These are phyloP conservation scores for Enteromius thamalakanensis DNA, from an alignment of 2,797 vertebrate genomes.

Conservation along the genomic window DNA sequence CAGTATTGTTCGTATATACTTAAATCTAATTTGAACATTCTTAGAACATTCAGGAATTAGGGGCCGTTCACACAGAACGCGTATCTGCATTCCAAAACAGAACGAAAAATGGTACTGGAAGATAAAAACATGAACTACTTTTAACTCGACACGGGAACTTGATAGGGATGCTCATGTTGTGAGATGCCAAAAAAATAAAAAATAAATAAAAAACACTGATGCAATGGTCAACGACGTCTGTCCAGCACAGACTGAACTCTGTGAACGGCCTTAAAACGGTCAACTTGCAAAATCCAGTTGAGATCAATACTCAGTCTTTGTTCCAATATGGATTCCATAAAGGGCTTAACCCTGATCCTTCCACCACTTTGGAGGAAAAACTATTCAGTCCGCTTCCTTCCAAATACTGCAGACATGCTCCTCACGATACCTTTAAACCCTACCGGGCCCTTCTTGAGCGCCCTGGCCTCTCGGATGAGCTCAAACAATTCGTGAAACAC, in stretches of 20 bases:
- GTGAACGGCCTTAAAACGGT: not conserved
- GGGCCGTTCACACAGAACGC: not conserved
- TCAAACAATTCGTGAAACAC: constrained; percentile 79
- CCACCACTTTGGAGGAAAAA: not conserved
- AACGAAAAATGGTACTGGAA: not conserved
- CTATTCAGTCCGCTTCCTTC: constrained; percentile 74
- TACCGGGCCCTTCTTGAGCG: constrained; percentile 67
- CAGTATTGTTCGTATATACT: not conserved
- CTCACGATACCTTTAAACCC: constrained; percentile 77
- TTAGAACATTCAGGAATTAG: constrained; percentile 36
- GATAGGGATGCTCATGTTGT: not conserved
- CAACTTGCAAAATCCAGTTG: constrained; percentile 30
- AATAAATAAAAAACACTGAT: not conserved
- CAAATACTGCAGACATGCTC: constrained; percentile 80
- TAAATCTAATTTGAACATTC: constrained; percentile 25
- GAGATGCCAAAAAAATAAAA: not conserved
- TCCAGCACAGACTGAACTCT: not conserved
- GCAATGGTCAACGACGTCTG: not conserved
- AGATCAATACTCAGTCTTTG: not conserved
- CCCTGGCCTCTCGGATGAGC: constrained; percentile 70
- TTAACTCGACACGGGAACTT: not conserved
- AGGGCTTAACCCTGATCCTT: not conserved
- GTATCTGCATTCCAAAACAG: not conserved
- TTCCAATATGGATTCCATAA: constrained; percentile 59
- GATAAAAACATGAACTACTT: not conserved